A percentile compares a stretch with the other conserved stretches of the same genome.
phyloP scores from a whole-genome alignment of 2,113 vertebrate genomes.

The Dromiciops gliroides region DNA sequence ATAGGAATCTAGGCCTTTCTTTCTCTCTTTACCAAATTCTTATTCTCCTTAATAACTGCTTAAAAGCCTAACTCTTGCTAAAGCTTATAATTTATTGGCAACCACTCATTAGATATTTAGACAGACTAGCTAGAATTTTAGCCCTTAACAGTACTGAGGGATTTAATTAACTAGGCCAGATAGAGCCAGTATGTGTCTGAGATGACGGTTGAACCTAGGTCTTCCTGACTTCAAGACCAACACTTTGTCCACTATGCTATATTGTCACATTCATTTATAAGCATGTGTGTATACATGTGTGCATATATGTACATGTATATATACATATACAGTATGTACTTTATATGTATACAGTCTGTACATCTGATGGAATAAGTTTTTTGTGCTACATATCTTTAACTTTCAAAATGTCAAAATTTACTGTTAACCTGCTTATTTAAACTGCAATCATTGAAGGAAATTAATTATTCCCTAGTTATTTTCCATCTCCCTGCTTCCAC shows the following conservation, averaged over 20 bases:
- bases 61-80: too few relatives aligned
- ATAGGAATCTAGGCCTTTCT: too few relatives aligned
- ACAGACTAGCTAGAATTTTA: too few relatives aligned
- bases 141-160: too few relatives aligned
- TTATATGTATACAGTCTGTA: neutral
- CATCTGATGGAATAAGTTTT: neutral
- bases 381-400: neutral
- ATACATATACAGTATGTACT: too few relatives aligned
- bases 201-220: neutral
- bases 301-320: neutral
- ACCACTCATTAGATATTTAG: too few relatives aligned
- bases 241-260: too few relatives aligned
- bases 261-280: neutral
- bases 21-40: too few relatives aligned
- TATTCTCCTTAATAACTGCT: too few relatives aligned
- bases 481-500: neutral
- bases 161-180: neutral
- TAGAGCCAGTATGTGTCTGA: neutral
- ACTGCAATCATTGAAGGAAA: neutral
- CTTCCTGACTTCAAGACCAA: neutral
- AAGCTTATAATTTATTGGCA: too few relatives aligned
- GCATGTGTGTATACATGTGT: neutral
- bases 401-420: neutral
- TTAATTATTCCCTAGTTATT: neutral
- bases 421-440: neutral